phyloP scores from a whole-genome alignment of 2,113 vertebrate genomes.

The Sminthopsis crassicaudata region DNA sequence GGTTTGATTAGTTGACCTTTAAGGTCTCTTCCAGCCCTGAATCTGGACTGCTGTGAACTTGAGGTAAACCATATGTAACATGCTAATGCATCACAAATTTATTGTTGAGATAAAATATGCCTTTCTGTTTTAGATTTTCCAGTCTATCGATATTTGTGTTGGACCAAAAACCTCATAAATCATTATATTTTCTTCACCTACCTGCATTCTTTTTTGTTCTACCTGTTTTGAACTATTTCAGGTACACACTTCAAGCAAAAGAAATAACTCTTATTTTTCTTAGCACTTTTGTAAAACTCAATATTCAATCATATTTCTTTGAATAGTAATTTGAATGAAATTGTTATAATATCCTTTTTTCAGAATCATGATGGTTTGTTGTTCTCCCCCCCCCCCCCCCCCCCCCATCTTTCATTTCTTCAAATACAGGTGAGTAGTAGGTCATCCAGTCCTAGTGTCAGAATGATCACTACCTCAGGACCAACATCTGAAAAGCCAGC shows the following conservation, averaged over 20 bases:
- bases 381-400: conserved; percentile 10
- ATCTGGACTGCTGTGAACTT: not conserved
- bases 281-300: not conserved
- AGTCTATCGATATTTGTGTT: not conserved
- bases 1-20: not conserved
- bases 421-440: conserved; percentile 93
- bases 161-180: not conserved
- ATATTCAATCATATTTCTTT: not conserved
- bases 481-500: conserved; percentile 90
- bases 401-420: conserved; percentile 22
- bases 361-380: not conserved
- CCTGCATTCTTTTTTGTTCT: not conserved
- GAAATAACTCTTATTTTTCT: not conserved
- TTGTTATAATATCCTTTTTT: not conserved
- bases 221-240: not conserved
- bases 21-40: too few species aligned
- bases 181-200: not conserved
- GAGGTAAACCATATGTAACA: not conserved
- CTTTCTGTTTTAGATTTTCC: not conserved
- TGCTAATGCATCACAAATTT: not conserved
- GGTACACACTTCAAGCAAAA: not conserved
- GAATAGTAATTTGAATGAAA: conserved; percentile 20
- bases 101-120: not conserved
- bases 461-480: conserved; percentile 95
- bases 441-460: conserved; percentile 96